phyloP scores from a whole-genome alignment of 2,113 vertebrate genomes.

The Halcyon senegalensis region DNA sequence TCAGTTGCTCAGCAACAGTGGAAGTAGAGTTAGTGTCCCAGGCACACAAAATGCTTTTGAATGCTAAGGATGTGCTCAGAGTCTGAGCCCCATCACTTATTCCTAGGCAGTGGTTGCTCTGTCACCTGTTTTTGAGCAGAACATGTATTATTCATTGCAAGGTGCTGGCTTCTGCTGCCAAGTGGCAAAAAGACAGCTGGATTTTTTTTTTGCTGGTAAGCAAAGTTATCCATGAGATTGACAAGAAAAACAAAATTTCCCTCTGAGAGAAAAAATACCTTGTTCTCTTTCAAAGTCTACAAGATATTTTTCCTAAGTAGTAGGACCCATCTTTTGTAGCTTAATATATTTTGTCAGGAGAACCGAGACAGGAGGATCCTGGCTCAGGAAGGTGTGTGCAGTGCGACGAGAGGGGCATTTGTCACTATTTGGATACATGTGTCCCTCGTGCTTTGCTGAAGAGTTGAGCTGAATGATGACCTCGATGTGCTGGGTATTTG shows the following conservation, averaged over 20 bases:
- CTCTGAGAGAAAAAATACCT: neutral
- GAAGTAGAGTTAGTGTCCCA: neutral
- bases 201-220: neutral
- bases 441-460: neutral
- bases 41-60: neutral
- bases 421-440: neutral
- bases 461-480: neutral
- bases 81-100: neutral
- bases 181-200: neutral
- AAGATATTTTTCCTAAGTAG: neutral
- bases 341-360: neutral
- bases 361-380: neutral
- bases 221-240: neutral
- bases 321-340: neutral
- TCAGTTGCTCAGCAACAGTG: conserved; percentile 38
- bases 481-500: neutral
- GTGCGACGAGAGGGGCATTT: neutral
- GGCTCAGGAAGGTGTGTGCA: neutral
- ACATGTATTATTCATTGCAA: neutral
- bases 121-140: neutral
- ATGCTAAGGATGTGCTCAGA: neutral
- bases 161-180: neutral
- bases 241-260: neutral
- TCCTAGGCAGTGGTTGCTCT: neutral
- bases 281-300: neutral